These are phyloP conservation scores for Gnathonemus echidnorhynchus DNA, from an alignment of 2,113 vertebrate species.

Conservation along the genomic window DNA sequence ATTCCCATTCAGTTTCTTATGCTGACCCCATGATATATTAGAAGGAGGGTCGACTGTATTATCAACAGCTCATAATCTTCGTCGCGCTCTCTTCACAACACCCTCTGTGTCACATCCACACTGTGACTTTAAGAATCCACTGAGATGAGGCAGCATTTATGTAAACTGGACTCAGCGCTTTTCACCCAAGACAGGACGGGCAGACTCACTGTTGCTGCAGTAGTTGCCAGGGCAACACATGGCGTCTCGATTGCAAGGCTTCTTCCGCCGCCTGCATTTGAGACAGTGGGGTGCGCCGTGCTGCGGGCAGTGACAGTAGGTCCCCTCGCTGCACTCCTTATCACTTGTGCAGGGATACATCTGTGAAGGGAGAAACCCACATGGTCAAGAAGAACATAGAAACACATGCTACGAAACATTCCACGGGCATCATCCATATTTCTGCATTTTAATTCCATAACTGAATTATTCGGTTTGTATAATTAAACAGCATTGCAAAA, in stretches of 20 bases:
- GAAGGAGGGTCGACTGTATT: neutral
- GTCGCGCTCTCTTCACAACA: neutral
- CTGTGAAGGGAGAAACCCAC: slow-evolving; percentile 46
- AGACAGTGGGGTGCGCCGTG: slow-evolving; percentile 76
- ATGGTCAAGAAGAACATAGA: neutral
- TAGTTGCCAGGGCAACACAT: slow-evolving; percentile 93
- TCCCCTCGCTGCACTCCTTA: slow-evolving; percentile 82
- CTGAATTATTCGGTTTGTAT: neutral
- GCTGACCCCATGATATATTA: neutral
- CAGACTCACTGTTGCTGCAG: slow-evolving; percentile 80
- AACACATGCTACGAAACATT: neutral
- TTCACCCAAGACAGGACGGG: neutral
- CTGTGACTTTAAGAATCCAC: neutral
- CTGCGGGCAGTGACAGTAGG: slow-evolving; percentile 88
- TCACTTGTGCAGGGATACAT: slow-evolving; percentile 84
- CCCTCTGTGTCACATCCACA: neutral
- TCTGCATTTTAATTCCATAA: neutral
- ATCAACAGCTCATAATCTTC: neutral
- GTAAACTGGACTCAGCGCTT: neutral
- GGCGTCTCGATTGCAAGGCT: slow-evolving; percentile 83
- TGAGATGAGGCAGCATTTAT: neutral
- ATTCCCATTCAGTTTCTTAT: neutral
- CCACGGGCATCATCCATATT: neutral
- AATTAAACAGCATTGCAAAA: neutral
- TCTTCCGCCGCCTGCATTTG: slow-evolving; percentile 84